Evolutionary conservation across 1,140 invertebrate genomes (phyloP), one percentile per base, ranked within the genome.

Genomic region (Camponotus pennsylvanicus): DNA sequence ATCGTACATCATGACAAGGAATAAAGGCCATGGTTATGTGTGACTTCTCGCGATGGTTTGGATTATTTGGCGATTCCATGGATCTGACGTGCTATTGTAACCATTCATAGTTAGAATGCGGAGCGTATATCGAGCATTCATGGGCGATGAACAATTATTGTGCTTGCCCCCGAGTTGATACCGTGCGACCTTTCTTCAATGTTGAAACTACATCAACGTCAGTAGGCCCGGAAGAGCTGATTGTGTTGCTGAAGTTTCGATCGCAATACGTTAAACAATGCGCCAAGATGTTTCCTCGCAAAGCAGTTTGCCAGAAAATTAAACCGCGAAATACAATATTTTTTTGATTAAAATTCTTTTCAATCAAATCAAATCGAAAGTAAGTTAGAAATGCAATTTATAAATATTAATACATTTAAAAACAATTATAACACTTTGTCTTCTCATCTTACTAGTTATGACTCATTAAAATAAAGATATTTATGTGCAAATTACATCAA

Each of bases 121-220:
- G 6, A 45, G 57, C 45, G 7, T 55, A 37, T 90, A 90, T 87
- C 89, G 70, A 85, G 34, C 80, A 76, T 87, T 90, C 80, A 89
- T 88, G 70, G 86, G 15, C 63, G 61, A 86, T 87, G 85, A 87
- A 45, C 89, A 89, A 90, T 85, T 87, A 90, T 87, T 83, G 70
- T 57, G 55, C 13, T 27, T 67, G 57, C n/a, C 61, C 4, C 27
- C 55, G 27, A 63, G 67, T n/a, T 49, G 77, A 64, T 89, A 45
- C 13, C 37, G 73, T 21, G 37, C 61, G 45, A 78, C 34, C 77
- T 86, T 82, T 83, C 66, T 82, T 61, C 61, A 32, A 83, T 63
- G 69, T 75, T 83, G 63, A 42, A 71, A 64, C 71, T 85, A 66
- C 57, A 59, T 52, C 70, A 75, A 84, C 64, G 82, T 42, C 57